Percentiles rank a stretch among this genome's conserved stretches.
These are phyloP conservation scores for Drosophila villosipedis DNA, from an alignment of 2,888 invertebrate genomes.

Conservation along the genomic window DNA sequence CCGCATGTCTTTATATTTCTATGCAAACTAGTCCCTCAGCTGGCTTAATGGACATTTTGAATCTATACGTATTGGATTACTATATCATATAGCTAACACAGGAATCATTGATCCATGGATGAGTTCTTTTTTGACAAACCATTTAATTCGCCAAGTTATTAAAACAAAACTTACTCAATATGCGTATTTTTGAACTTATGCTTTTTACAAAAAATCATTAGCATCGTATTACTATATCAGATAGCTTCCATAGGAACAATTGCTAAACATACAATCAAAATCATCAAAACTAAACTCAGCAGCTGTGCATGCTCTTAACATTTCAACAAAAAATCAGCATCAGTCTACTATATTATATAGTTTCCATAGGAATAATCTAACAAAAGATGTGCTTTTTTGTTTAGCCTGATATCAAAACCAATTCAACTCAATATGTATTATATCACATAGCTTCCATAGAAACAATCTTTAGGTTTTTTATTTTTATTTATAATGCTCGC, in stretches of 20 bases:
- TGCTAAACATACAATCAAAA: background rate
- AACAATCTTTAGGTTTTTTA: too few relatives aligned
- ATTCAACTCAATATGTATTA: too few relatives aligned
- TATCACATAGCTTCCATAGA: too few relatives aligned
- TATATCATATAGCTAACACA: background rate
- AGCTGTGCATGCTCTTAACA: background rate
- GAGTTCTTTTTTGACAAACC: background rate
- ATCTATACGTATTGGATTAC: background rate
- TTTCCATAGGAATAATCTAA: background rate
- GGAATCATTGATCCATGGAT: background rate
- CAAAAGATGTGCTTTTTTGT: background rate
- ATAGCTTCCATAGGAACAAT: background rate
- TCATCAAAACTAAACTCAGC: background rate
- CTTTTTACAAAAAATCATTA: background rate
- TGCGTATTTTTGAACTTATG: background rate
- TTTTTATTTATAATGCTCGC: too few relatives aligned
- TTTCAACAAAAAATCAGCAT: background rate
- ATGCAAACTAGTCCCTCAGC: background rate
- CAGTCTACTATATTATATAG: background rate
- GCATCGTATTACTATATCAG: background rate
- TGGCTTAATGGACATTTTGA: background rate
- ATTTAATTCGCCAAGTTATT: background rate
- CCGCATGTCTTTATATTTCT: accelerated
- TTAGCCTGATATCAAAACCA: too few relatives aligned
- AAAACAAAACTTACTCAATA: background rate